Evolutionary conservation across 2,888 invertebrate genomes (phyloP).

Genomic region (Heliconius ismenius): DNA sequence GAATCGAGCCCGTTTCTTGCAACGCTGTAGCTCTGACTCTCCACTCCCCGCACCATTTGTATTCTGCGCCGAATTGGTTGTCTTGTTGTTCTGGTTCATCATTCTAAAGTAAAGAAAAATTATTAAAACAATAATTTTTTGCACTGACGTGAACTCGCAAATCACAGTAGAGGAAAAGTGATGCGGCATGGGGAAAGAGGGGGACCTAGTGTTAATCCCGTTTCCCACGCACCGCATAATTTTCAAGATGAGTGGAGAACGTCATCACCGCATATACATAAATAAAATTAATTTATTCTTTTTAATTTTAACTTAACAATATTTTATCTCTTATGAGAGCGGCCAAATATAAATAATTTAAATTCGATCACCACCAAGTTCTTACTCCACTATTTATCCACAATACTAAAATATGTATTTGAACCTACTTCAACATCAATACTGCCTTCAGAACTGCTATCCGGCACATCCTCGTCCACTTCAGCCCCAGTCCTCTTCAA

Average conservation of each 20-base stretch:
- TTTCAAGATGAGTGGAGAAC: no score
- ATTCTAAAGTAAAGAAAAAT: slow-evolving; percentile 53
- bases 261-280: no score
- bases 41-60: slow-evolving; percentile 95
- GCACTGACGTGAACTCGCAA: no score
- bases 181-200: no score
- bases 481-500: slow-evolving; percentile 67
- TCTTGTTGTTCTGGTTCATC: slow-evolving; percentile 57
- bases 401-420: slow-evolving; percentile 2
- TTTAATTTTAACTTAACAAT: no score
- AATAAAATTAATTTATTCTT: no score
- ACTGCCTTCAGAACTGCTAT: slow-evolving; percentile 84
- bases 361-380: neutral
- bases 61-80: slow-evolving; percentile 84
- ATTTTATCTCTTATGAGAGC: no score
- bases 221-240: no score
- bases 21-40: slow-evolving; percentile 88
- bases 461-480: slow-evolving; percentile 82
- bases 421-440: slow-evolving; percentile 88
- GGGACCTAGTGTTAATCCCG: no score
- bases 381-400: neutral
- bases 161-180: no score
- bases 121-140: no score
- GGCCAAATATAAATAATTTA: no score
- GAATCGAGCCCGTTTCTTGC: slow-evolving; percentile 70